These are phyloP conservation scores for Scrobipalpa costella DNA, from an alignment of 2,888 invertebrate genomes.

Conservation along the genomic window DNA sequence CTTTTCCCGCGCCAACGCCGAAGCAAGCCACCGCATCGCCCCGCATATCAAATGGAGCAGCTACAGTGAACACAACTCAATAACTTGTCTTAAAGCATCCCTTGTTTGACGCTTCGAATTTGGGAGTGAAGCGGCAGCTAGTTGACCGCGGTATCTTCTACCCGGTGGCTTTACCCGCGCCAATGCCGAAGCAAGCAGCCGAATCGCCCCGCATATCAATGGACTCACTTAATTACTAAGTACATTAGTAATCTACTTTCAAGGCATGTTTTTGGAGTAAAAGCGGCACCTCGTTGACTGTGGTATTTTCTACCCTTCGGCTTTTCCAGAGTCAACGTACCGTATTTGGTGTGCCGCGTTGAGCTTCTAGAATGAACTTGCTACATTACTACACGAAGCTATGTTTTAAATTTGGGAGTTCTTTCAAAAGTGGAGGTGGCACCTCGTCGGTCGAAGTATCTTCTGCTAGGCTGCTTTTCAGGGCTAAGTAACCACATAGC, in stretches of 20 bases:
- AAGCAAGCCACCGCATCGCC: conserved; percentile 49
- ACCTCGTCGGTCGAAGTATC: too few relatives aligned
- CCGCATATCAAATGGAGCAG: conserved; percentile 43
- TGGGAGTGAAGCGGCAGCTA: not conserved
- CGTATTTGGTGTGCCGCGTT: not conserved
- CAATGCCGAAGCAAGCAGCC: not conserved
- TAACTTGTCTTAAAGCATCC: too few relatives aligned
- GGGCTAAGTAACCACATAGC: too few relatives aligned
- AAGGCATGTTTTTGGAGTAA: not conserved
- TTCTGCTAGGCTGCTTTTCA: too few relatives aligned
- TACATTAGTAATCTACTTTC: too few relatives aligned
- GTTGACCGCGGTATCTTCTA: not conserved
- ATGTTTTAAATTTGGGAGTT: too few relatives aligned
- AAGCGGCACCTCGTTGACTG: conserved; percentile 40
- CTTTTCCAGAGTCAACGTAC: conserved; percentile 48
- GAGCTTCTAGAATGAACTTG: not conserved
- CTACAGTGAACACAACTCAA: conserved; percentile 42
- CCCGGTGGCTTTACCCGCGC: too few relatives aligned
- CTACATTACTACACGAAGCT: too few relatives aligned
- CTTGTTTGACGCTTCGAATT: too few relatives aligned
- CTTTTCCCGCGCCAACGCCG: conserved; percentile 36
- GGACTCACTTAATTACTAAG: not conserved
- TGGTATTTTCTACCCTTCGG: conserved; percentile 56
- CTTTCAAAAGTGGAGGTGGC: too few relatives aligned
- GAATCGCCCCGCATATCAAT: not conserved